These are phyloP conservation scores for Hofmannophila pseudospretella DNA, from an alignment of 2,888 invertebrate species.

Conservation along the genomic window DNA sequence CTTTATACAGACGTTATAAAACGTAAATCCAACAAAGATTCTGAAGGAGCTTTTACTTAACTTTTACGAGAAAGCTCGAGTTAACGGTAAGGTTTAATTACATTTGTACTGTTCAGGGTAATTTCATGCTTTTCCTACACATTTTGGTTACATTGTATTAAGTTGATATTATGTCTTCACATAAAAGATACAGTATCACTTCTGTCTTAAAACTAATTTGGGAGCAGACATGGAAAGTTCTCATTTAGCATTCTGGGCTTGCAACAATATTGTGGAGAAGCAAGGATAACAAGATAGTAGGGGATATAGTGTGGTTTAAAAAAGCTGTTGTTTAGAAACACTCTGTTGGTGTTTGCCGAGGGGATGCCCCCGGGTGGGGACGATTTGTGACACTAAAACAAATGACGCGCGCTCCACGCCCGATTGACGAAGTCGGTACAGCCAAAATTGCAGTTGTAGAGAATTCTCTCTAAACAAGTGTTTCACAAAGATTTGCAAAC, in stretches of 20 bases:
- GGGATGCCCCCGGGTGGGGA: slow-evolving; percentile 35
- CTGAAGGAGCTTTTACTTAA: slow-evolving; percentile 47
- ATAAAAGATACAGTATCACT: slow-evolving; percentile 51
- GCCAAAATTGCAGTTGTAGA: slow-evolving; percentile 16
- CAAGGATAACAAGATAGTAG: slow-evolving; percentile 5
- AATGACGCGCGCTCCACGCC: slow-evolving; percentile 51
- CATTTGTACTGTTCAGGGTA: slow-evolving; percentile 54
- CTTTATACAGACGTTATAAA: slow-evolving; percentile 33
- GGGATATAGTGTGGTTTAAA: slow-evolving; percentile 14
- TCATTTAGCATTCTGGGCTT: slow-evolving; percentile 17
- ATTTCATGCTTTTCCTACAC: slow-evolving; percentile 49
- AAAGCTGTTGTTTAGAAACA: slow-evolving; percentile 48
- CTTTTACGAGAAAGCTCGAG: slow-evolving; percentile 55
- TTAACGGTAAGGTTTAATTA: slow-evolving; percentile 60
- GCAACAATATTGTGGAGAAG: slow-evolving; percentile 22
- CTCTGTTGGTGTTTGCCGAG: slow-evolving; percentile 55
- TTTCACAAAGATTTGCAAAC: background rate
- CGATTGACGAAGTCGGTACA: slow-evolving; percentile 38
- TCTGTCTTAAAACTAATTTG: slow-evolving; percentile 48
- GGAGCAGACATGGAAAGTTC: slow-evolving; percentile 41
- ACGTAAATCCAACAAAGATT: slow-evolving; percentile 58
- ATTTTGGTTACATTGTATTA: slow-evolving; percentile 64
- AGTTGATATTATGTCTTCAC: slow-evolving; percentile 55
- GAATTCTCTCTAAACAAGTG: background rate
- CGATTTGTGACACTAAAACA: slow-evolving; percentile 60